Conservation (phyloP, 2,113 vertebrate species). For the Axis porcinus region DNA sequence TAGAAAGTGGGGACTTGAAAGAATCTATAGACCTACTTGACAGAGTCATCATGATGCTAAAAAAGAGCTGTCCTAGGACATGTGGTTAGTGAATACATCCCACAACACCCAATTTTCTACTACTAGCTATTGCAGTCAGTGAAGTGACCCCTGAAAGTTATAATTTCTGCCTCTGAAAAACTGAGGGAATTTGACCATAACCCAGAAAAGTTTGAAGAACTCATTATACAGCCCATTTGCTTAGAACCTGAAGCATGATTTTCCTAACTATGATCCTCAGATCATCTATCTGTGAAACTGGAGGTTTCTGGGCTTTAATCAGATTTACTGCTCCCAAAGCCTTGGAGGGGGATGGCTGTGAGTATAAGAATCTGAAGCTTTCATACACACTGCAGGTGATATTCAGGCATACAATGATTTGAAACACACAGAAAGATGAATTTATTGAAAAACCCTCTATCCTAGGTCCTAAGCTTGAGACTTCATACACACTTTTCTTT, state of each 20-base stretch:
- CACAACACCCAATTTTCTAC: background rate
- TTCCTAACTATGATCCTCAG: background rate
- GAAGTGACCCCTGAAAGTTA: background rate
- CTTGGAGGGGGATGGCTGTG: background rate
- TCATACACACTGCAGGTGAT: background rate
- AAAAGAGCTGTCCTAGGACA: background rate
- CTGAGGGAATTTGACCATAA: background rate
- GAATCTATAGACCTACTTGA: background rate
- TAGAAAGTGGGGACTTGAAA: background rate
- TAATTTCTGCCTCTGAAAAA: constrained; percentile 14
- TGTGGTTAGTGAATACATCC: background rate
- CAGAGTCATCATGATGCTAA: background rate
- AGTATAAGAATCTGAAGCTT: background rate
- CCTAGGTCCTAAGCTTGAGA: background rate
- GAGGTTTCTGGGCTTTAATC: background rate
- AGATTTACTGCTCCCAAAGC: background rate
- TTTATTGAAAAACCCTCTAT: background rate
- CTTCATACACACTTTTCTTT: background rate
- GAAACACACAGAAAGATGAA: background rate
- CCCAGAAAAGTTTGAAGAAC: background rate
- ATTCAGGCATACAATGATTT: background rate
- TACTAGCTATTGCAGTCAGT: background rate
- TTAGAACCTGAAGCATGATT: background rate
- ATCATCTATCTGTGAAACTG: background rate
- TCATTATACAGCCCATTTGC: background rate